A percentile compares a stretch with the other conserved stretches of the same genome.
Evolutionary conservation across 2,888 invertebrate species (phyloP).

Genomic region (Phortica magna): DNA sequence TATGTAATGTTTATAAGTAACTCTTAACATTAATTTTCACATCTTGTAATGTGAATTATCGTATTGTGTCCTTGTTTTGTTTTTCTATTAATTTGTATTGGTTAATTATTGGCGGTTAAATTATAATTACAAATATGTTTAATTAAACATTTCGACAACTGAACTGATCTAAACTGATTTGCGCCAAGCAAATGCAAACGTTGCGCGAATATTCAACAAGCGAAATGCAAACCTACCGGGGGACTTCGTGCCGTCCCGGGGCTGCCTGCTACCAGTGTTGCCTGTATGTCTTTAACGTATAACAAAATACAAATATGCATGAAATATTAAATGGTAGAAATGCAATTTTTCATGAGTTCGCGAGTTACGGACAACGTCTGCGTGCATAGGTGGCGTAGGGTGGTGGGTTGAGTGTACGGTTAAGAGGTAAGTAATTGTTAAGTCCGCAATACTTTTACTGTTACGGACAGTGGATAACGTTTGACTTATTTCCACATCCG

Average conservation of each 20-base stretch:
- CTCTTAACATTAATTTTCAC: not conserved
- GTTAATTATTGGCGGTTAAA: not conserved
- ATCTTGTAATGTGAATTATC: not conserved
- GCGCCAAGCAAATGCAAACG: no score
- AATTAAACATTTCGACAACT: not conserved
- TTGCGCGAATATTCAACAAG: no score
- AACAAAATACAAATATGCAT: no score
- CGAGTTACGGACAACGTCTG: not conserved
- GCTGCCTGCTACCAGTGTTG: no score
- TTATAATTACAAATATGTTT: constrained; percentile 35
- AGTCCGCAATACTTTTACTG: not conserved
- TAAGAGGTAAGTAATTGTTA: not conserved
- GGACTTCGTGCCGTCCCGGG: no score
- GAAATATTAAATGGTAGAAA: no score
- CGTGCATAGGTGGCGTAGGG: not conserved
- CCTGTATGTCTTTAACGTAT: no score
- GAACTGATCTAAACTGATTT: no score
- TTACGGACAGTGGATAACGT: not conserved
- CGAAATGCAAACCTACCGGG: no score
- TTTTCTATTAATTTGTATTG: not conserved
- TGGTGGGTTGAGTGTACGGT: not conserved
- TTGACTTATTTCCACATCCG: not conserved
- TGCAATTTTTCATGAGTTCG: not conserved
- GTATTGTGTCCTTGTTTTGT: not conserved
- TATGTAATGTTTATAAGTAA: constrained; percentile 30